Evolutionary conservation across 2,113 vertebrate genomes (phyloP).

Genomic region (Calidris pygmaea): DNA sequence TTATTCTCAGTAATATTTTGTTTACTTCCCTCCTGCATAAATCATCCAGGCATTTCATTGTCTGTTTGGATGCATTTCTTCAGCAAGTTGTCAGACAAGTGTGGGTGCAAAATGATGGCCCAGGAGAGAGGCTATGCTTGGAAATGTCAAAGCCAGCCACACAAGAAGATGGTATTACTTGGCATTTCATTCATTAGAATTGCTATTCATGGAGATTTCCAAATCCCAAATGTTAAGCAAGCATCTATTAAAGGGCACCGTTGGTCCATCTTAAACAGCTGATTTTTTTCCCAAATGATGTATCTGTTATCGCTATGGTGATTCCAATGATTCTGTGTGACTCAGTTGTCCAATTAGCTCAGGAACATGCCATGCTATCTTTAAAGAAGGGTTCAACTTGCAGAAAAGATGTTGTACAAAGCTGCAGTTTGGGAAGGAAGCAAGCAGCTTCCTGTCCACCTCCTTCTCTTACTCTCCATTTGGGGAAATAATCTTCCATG

Average conservation of each 20-base stretch:
- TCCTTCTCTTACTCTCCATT: neutral
- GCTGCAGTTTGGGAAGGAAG: neutral
- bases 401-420: neutral
- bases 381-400: neutral
- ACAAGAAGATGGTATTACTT: neutral
- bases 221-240: neutral
- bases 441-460: neutral
- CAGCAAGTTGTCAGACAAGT: slow-evolving; percentile 66
- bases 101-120: slow-evolving; percentile 56
- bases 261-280: neutral
- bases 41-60: slow-evolving; percentile 40
- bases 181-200: neutral
- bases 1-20: slow-evolving; percentile 47
- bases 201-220: neutral
- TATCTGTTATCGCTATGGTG: neutral
- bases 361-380: neutral
- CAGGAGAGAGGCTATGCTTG: slow-evolving; percentile 33
- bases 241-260: neutral
- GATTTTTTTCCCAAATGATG: neutral
- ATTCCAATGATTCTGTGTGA: neutral
- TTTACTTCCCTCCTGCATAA: slow-evolving; percentile 52
- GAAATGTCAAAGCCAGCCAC: slow-evolving; percentile 49
- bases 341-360: neutral
- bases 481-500: neutral
- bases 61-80: slow-evolving; percentile 60